Percentiles rank a stretch among this genome's conserved stretches.
Evolutionary conservation across 2,113 vertebrate genomes (phyloP).

Genomic region (Eudorcas thomsonii): DNA sequence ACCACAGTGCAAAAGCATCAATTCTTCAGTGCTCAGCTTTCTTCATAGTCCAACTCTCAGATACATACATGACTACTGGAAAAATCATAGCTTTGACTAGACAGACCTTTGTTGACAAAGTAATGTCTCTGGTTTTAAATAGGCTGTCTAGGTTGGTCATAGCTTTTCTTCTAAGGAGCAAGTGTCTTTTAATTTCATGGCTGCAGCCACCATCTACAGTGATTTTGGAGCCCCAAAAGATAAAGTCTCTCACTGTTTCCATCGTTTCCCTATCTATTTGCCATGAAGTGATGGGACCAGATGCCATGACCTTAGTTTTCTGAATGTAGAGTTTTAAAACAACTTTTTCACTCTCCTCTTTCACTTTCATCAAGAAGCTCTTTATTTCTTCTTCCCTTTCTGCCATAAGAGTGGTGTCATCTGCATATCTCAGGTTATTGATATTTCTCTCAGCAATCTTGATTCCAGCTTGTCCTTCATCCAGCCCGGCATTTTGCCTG

Average conservation of each 20-base stretch:
- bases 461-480: neutral
- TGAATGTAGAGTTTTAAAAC: neutral
- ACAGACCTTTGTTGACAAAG: neutral
- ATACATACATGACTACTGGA: neutral
- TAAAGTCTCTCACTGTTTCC: neutral
- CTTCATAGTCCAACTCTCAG: neutral
- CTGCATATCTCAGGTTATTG: neutral
- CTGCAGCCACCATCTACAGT: neutral
- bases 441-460: neutral
- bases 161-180: neutral
- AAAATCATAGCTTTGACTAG: neutral
- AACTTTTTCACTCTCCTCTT: neutral
- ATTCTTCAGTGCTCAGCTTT: neutral
- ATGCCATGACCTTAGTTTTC: neutral
- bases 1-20: neutral
- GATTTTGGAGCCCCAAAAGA: neutral
- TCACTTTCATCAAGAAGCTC: neutral
- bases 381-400: neutral
- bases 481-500: fast-evolving
- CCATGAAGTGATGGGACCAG: neutral
- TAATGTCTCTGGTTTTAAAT: neutral
- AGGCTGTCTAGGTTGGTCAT: neutral
- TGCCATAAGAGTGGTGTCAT: neutral
- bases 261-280: neutral
- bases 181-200: neutral